Evolutionary conservation across 1,140 invertebrate species (phyloP).

Genomic region (Caenorhabditis brenneri): DNA sequence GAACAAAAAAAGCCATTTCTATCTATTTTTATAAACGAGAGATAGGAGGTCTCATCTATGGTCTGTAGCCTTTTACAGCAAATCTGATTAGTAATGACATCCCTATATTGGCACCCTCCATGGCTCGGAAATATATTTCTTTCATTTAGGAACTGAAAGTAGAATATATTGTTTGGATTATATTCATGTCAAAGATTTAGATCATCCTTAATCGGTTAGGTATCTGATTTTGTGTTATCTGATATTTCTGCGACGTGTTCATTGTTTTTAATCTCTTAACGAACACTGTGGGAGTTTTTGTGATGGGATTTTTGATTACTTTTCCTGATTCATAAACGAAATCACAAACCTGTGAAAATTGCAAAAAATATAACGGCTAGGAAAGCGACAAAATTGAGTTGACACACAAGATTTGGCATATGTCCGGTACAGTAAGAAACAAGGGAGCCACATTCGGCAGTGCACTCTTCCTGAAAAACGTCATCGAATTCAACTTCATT

Average conservation of each 20-base stretch:
- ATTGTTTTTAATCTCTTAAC: neutral
- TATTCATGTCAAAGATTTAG: too few relatives aligned
- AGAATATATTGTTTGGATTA: too few relatives aligned
- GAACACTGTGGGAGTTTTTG: neutral
- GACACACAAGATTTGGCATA: slow-evolving; percentile 17
- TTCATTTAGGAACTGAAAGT: too few relatives aligned
- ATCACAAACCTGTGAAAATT: slow-evolving; percentile 9
- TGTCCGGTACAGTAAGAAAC: slow-evolving; percentile 29
- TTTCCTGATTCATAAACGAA: neutral
- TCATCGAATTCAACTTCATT: neutral
- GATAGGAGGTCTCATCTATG: neutral
- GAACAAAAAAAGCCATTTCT: neutral
- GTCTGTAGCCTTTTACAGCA: neutral
- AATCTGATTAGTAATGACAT: neutral
- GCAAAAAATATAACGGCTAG: slow-evolving; percentile 4
- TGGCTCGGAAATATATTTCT: too few relatives aligned
- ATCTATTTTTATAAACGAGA: neutral
- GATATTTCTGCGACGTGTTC: neutral
- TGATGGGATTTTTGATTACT: neutral
- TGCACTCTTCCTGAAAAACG: slow-evolving; percentile 33
- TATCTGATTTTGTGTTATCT: too few relatives aligned
- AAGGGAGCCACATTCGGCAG: slow-evolving; percentile 19
- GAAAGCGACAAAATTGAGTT: slow-evolving; percentile 16
- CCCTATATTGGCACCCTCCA: too few relatives aligned
- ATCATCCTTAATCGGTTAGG: too few relatives aligned